Conservation (phyloP, 1,140 invertebrate genomes). For the Polypedilum vanderplanki region DNA sequence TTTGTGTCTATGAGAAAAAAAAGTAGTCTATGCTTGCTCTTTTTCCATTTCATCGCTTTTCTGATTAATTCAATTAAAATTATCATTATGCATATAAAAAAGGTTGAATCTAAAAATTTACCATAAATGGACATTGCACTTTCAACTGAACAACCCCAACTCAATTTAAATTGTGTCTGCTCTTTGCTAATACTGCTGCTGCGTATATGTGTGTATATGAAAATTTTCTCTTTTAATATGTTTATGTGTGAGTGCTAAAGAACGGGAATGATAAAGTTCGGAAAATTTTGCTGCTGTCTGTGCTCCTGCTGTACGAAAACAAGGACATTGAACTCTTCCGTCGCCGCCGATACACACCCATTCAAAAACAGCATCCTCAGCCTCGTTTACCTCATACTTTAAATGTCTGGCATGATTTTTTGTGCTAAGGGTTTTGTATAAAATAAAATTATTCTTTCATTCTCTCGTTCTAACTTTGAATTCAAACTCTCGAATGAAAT, state of each 20-base stretch:
- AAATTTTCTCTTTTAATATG: too few species aligned
- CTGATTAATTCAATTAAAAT: too few species aligned
- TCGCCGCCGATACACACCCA: not conserved
- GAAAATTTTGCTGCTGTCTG: not conserved
- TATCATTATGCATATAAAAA: too few species aligned
- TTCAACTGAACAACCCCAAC: constrained; percentile 4
- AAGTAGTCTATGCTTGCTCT: too few species aligned
- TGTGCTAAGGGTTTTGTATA: not conserved
- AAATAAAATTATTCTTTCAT: not conserved
- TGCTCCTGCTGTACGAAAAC: constrained; percentile 10
- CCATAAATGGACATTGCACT: constrained; percentile 17
- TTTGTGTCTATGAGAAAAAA: not conserved
- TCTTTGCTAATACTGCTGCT: not conserved
- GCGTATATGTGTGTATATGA: too few species aligned
- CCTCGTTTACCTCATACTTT: constrained; percentile 9
- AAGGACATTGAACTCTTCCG: constrained; percentile 5
- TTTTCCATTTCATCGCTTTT: too few species aligned
- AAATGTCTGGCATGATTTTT: not conserved
- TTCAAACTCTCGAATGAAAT: too few species aligned
- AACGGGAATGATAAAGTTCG: not conserved
- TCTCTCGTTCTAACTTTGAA: not conserved
- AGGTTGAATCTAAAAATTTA: not conserved
- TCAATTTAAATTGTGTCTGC: constrained; percentile 6
- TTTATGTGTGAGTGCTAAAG: not conserved
- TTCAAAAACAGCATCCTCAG: not conserved